These are phyloP conservation scores for Steinernema hermaphroditum DNA, from an alignment of 2,888 invertebrate species.

Conservation along the genomic window DNA sequence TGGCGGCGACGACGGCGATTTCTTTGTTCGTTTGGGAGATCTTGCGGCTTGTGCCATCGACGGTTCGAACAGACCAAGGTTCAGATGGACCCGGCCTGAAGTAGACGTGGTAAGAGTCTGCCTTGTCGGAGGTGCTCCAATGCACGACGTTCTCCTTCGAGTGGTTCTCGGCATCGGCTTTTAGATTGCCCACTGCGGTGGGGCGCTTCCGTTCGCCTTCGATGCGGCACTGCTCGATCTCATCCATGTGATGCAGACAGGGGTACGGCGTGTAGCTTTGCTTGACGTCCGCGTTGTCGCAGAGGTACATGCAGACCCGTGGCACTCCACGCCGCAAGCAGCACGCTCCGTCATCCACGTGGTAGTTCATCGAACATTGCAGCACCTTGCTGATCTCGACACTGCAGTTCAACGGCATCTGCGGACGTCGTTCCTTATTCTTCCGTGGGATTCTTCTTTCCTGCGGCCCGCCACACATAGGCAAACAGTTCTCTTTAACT, in stretches of 20 bases:
- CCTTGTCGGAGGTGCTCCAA: conserved; percentile 36
- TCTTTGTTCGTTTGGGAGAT: conserved; percentile 40
- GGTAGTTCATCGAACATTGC: conserved; percentile 48
- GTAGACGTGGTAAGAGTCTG: conserved; percentile 48
- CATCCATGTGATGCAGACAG: conserved; percentile 36
- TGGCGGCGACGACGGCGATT: conserved; percentile 50
- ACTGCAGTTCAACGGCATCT: conserved; percentile 23
- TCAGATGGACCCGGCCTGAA: conserved; percentile 39
- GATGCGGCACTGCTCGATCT: conserved; percentile 40
- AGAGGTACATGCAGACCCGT: conserved; percentile 46
- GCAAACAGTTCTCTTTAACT: conserved; percentile 43
- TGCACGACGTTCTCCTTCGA: conserved; percentile 15
- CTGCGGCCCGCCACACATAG: conserved; percentile 43
- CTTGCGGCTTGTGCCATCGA: conserved; percentile 43
- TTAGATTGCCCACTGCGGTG: neutral
- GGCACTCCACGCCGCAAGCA: conserved; percentile 37
- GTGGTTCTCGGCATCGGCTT: neutral
- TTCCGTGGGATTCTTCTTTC: neutral
- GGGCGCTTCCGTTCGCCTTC: conserved; percentile 40
- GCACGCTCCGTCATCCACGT: conserved; percentile 33
- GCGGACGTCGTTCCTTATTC: neutral
- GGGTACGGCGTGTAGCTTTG: conserved; percentile 30
- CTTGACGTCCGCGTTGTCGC: conserved; percentile 37
- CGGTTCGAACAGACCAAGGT: conserved; percentile 43
- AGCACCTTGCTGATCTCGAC: conserved; percentile 49